Conservation (phyloP, 2,888 invertebrate genomes). For the Drosophila bunnanda region DNA sequence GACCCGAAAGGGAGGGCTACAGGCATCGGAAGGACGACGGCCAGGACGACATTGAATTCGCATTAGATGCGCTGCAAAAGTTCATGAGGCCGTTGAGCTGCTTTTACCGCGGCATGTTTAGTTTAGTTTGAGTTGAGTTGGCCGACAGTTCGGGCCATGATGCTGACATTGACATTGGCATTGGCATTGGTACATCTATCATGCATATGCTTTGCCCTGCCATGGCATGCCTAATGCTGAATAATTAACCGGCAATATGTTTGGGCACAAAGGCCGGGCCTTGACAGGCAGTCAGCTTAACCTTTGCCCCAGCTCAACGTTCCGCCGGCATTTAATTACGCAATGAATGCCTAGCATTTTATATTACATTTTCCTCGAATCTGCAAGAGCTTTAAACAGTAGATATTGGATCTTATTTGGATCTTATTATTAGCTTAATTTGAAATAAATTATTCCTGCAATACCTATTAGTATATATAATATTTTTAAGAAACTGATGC, state of each 20-base stretch:
- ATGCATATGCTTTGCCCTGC: slow-evolving; percentile 29
- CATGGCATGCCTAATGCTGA: slow-evolving; percentile 27
- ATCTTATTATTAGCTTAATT: not conserved
- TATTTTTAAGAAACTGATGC: not conserved
- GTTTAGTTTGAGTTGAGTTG: slow-evolving; percentile 16
- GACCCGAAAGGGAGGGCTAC: not conserved
- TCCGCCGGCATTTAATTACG: slow-evolving; percentile 42
- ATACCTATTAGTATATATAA: not conserved
- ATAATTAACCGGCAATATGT: slow-evolving; percentile 40
- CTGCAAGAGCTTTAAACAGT: not conserved
- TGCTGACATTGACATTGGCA: slow-evolving; percentile 67
- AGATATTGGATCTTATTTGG: not conserved
- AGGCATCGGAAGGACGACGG: not conserved
- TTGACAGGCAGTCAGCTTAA: slow-evolving; percentile 33
- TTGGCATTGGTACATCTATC: slow-evolving; percentile 53
- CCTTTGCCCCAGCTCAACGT: slow-evolving; percentile 34
- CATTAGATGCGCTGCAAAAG: slow-evolving; percentile 73
- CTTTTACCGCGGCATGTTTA: slow-evolving; percentile 55
- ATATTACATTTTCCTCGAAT: slow-evolving; percentile 10
- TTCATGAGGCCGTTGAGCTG: slow-evolving; percentile 65
- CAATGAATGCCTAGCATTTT: slow-evolving; percentile 38
- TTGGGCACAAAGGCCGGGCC: slow-evolving; percentile 9
- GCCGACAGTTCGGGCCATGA: slow-evolving; percentile 55
- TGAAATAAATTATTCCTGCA: too few species aligned
- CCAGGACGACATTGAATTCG: slow-evolving; percentile 67